Evolutionary conservation across 2,113 vertebrate genomes (phyloP).

Genomic region (Orthonyx spaldingii): DNA sequence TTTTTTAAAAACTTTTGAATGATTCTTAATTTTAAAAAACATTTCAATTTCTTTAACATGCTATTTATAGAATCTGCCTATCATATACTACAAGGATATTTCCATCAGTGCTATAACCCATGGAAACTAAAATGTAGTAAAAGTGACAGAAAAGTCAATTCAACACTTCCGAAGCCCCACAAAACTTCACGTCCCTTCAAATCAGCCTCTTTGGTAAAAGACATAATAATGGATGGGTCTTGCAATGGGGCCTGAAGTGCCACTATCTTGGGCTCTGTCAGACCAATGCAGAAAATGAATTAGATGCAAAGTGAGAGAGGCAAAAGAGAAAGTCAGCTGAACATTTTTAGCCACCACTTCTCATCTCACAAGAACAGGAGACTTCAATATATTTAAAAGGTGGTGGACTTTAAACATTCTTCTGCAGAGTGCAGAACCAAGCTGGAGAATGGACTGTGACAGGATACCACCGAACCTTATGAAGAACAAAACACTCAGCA

Average conservation of each 20-base stretch:
- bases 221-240: conserved; percentile 2
- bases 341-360: neutral
- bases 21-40: neutral
- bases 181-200: conserved; percentile 40
- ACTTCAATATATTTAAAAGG: neutral
- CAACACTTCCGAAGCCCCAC: conserved; percentile 4
- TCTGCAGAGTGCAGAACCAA: neutral
- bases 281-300: neutral
- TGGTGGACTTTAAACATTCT: neutral
- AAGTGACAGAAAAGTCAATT: conserved; percentile 57
- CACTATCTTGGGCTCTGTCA: neutral
- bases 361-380: neutral
- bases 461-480: neutral
- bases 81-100: conserved; percentile 24
- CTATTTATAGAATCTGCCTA: conserved; percentile 4
- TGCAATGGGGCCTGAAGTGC: neutral
- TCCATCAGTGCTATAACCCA: neutral
- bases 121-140: neutral
- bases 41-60: neutral
- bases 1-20: neutral
- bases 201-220: conserved; percentile 7
- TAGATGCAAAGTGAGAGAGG: neutral
- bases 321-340: neutral
- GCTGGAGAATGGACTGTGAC: neutral
- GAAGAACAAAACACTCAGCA: neutral